Evolutionary conservation across 2,113 vertebrate genomes (phyloP).

Genomic region (Mus pahari): DNA sequence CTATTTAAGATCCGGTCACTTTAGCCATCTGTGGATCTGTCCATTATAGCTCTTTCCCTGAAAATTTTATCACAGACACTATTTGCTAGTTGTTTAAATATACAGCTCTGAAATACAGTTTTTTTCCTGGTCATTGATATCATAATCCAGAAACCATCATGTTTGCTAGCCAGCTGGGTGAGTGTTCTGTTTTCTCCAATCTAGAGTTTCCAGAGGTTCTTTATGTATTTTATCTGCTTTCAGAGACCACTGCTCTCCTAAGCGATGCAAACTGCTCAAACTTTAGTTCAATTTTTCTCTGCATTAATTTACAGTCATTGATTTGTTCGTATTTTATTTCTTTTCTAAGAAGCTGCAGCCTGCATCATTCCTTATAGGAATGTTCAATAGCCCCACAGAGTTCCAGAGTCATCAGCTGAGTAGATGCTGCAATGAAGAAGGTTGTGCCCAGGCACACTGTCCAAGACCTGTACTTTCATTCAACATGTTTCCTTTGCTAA

Average conservation of each 20-base stretch:
- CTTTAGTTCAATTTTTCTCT: neutral
- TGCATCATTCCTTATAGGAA: neutral
- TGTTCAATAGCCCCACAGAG: neutral
- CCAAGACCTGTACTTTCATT: neutral
- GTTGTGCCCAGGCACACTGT: neutral
- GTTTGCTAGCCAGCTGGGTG: neutral
- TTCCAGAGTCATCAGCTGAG: neutral
- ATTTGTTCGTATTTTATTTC: neutral
- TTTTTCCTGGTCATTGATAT: neutral
- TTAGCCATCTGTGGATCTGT: neutral
- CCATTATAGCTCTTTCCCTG: neutral
- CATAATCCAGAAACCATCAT: slow-evolving; percentile 2
- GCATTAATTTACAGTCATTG: neutral
- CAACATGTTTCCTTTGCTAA: neutral
- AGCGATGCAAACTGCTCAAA: neutral
- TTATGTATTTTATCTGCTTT: neutral
- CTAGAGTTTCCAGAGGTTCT: neutral
- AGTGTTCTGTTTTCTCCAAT: neutral
- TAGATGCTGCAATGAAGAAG: neutral
- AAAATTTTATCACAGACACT: neutral
- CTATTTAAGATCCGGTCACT: neutral
- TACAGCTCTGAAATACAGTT: neutral
- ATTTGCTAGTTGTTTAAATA: neutral
- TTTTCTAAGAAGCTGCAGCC: neutral
- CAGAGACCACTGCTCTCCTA: neutral